Evolutionary conservation across 2,113 vertebrate genomes (phyloP).

Genomic region (Anoplopoma fimbria): DNA sequence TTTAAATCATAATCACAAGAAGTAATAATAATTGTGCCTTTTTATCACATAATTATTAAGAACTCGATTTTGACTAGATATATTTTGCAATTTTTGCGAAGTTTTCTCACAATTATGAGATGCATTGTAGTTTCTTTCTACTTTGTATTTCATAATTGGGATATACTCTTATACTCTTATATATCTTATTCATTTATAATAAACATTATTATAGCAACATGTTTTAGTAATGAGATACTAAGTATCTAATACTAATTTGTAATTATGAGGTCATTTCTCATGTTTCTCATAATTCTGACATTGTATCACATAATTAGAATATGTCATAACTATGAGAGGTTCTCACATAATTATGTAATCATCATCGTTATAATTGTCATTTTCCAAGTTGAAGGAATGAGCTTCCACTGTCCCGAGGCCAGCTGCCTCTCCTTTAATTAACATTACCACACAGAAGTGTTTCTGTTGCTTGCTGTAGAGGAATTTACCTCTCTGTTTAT

Average conservation of each 20-base stretch:
- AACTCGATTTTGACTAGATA: not conserved
- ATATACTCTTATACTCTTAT: not conserved
- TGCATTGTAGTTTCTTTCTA: not conserved
- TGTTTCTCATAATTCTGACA: not conserved
- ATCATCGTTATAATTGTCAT: not conserved
- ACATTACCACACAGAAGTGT: not conserved
- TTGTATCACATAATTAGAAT: not conserved
- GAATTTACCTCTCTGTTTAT: conserved; percentile 13
- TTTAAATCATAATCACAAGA: not conserved
- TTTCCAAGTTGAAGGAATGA: not conserved
- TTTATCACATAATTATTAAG: not conserved
- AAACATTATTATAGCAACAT: not conserved
- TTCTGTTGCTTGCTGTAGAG: not conserved
- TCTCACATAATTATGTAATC: not conserved
- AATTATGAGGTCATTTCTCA: not conserved
- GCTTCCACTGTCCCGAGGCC: not conserved
- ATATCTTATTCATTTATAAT: too few species aligned
- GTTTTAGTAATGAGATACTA: not conserved
- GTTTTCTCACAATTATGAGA: not conserved
- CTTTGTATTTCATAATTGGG: not conserved
- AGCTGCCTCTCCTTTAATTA: not conserved
- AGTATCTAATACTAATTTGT: not conserved
- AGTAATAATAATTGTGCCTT: not conserved
- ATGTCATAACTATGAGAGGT: not conserved
- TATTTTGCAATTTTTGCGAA: too few species aligned